Conservation (phyloP, 1,140 invertebrate genomes). For the Nymphalis io region DNA sequence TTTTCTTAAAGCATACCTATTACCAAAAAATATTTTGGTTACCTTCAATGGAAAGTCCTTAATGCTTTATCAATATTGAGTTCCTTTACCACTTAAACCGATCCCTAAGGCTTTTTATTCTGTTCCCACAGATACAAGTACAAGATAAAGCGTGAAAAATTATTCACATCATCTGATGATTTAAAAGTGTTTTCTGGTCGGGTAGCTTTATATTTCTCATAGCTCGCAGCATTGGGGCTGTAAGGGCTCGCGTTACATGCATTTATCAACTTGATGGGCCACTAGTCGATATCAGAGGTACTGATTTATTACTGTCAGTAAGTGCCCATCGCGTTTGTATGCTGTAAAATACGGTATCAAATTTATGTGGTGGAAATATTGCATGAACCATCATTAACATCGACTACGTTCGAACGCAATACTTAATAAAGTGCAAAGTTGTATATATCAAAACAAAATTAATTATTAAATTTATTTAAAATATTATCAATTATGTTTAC, state of each 20-base stretch:
- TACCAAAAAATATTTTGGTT: no score
- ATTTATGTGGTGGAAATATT: slow-evolving; percentile 26
- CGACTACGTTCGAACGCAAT: background rate
- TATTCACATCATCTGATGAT: slow-evolving; percentile 56
- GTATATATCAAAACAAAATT: background rate
- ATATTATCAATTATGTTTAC: no score
- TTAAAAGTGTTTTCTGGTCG: slow-evolving; percentile 52
- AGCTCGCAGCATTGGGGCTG: slow-evolving; percentile 46
- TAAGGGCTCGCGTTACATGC: slow-evolving; percentile 56
- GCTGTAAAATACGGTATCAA: slow-evolving; percentile 28
- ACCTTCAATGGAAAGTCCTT: no score
- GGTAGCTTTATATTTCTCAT: slow-evolving; percentile 49
- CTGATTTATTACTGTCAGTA: slow-evolving; percentile 65
- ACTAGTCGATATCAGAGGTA: slow-evolving; percentile 52
- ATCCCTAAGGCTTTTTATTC: slow-evolving; percentile 31
- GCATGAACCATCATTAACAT: background rate
- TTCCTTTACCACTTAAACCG: slow-evolving; percentile 17
- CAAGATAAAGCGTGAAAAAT: slow-evolving; percentile 73
- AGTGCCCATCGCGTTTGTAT: slow-evolving; percentile 43
- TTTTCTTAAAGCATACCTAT: no score
- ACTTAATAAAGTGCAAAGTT: background rate
- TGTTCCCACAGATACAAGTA: slow-evolving; percentile 43
- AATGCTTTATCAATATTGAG: background rate
- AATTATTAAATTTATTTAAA: background rate
- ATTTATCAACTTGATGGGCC: slow-evolving; percentile 68